Base-by-base conservation (phyloP, 2,113 vertebrate genomes). In the Myiozetetes cayanensis region DNA sequence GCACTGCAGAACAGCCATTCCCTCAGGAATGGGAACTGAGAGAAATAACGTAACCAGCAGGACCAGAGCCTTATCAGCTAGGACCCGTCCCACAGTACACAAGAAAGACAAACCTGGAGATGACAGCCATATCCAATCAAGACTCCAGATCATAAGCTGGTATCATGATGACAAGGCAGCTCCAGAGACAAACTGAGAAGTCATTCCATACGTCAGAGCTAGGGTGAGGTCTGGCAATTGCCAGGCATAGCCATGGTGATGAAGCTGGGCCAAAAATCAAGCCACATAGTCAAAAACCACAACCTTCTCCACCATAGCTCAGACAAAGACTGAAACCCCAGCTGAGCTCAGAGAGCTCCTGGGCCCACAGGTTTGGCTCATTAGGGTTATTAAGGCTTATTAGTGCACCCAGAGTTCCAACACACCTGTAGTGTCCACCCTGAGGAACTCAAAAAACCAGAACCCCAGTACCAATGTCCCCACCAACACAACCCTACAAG, bases 281-380 rank as follows among this genome's bases (percentile, higher is more conserved):
- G 27, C 21, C 35, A 55, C 2, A 3, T 0, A 46, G 3, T 25
- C 50, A 81, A 86, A 70, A 9, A 8, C 14, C 66, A 13, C 8
- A 70, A 31, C 24, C 3, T 65, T 8, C 55, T 33, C 12, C 12
- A 41, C 4, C 10, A 10, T 0, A 49, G 4, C 52, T 78, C 46
- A 77, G 5, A 49, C 6, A 35, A 31, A 9, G 4, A n/a, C 0
- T 22, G 0, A 37, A 2, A 4, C 0, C 1, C 12, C 41, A n/a
- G 9, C 33, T 74, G 50, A 87, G 8, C 39, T 78, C 71, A 49
- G 4, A 62, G 41, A 74, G 18, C 17, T 80, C 30, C 41, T 72
- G 24, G 22, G 13, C 15, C 8, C 55, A 66, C 27, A 56, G 16
- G 9, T 62, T n/a, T 66, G 18, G 37, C 11, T 75, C 13, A 58